A percentile compares a stretch with the other conserved stretches of the same genome.
phyloP scores from a whole-genome alignment of 35 echinoderm and acorn worm species.

The Apostichopus californicus region DNA sequence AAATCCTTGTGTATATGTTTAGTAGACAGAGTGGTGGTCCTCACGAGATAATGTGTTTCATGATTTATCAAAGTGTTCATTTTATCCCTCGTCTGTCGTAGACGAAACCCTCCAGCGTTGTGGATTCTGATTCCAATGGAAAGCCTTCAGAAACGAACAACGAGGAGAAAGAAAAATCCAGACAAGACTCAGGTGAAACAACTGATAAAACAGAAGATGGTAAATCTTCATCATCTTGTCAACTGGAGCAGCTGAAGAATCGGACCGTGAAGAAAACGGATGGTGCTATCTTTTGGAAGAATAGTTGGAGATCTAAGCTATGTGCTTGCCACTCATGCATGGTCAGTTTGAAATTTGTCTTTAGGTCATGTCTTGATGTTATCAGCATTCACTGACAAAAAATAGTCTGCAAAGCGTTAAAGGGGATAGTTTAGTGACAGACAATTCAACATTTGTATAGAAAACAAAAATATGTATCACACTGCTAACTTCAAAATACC shows the following conservation, averaged over 20 bases:
- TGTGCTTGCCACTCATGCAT: constrained; percentile 82
- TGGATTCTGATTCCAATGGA: neutral
- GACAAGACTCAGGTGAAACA: neutral
- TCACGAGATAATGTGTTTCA: no score
- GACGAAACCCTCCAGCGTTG: neutral
- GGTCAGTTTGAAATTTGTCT: constrained; percentile 50
- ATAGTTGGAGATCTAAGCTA: constrained; percentile 83
- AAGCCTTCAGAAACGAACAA: neutral
- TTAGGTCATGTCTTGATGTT: no score
- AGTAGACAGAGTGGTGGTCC: no score
- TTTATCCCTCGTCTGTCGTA: neutral
- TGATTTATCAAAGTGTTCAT: no score
- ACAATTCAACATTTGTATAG: no score
- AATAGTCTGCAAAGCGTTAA: no score
- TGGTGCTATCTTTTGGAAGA: constrained; percentile 81
- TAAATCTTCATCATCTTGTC: constrained; percentile 36
- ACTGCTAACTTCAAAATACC: no score
- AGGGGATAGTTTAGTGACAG: no score
- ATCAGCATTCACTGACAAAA: no score
- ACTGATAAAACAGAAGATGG: neutral
- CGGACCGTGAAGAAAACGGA: constrained; percentile 55
- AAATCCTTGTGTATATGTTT: no score
- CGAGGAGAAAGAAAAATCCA: neutral
- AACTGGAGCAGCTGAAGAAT: constrained; percentile 72
- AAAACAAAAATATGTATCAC: no score